Conservation (phyloP, 2,888 invertebrate species). For the Eumacrocentrus americanus region DNA sequence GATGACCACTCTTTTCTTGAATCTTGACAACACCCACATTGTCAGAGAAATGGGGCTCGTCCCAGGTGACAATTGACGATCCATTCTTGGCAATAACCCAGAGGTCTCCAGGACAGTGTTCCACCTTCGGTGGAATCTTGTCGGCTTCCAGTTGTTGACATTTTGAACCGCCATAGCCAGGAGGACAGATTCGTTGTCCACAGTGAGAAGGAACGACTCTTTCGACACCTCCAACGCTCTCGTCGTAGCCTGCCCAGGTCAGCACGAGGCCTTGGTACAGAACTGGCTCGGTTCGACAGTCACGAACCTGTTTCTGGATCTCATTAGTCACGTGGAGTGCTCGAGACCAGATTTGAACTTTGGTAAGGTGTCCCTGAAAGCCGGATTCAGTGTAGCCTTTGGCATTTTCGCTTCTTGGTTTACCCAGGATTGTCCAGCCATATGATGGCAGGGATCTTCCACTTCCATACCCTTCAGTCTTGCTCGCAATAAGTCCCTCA, state of each 20-base stretch:
- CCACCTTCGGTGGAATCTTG: slow-evolving; percentile 83
- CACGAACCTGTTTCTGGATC: slow-evolving; percentile 91
- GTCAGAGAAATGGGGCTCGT: slow-evolving; percentile 88
- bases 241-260: slow-evolving; percentile 94
- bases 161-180: slow-evolving; percentile 84
- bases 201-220: slow-evolving; percentile 90
- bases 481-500: slow-evolving; percentile 94
- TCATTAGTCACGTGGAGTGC: slow-evolving; percentile 90
- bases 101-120: slow-evolving; percentile 90
- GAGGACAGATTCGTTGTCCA: slow-evolving; percentile 86
- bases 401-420: slow-evolving; percentile 73
- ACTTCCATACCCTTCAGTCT: slow-evolving; percentile 85
- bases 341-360: slow-evolving; percentile 93
- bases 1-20: slow-evolving; percentile 84
- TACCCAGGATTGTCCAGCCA: slow-evolving; percentile 91
- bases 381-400: slow-evolving; percentile 85
- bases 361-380: slow-evolving; percentile 94
- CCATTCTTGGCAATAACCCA: slow-evolving; percentile 95
- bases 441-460: slow-evolving; percentile 82
- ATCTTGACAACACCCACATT: slow-evolving; percentile 82
- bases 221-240: slow-evolving; percentile 86
- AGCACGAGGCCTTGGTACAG: slow-evolving; percentile 83
- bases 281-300: slow-evolving; percentile 90
- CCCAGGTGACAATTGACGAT: slow-evolving; percentile 89
- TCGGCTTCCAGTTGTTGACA: slow-evolving; percentile 85